Evolutionary conservation across 2,113 vertebrate genomes (phyloP), one percentile per base, ranked within the genome.

Genomic region (Verasper variegatus): DNA sequence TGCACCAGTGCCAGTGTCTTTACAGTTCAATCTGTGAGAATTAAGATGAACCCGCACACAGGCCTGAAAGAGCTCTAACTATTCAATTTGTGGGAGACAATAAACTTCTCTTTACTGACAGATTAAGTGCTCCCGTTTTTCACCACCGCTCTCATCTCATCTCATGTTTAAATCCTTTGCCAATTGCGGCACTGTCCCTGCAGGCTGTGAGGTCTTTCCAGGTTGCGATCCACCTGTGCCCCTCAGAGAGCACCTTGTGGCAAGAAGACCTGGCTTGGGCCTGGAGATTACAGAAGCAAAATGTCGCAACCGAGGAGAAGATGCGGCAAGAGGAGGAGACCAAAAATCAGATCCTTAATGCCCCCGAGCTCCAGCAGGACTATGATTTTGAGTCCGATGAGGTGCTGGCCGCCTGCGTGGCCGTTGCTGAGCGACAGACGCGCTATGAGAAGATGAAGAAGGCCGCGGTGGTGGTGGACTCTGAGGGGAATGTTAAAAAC

Each of bases 321-420:
- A 80, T 85, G 3, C 78, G 63, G 5, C 76, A 81, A 26, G 95
- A 96, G 68, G 83, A 92, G 0, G 85, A 94, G n/a, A 66, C 89
- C 1, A 84, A 85, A 45, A 82, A 68, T 7, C 82, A 88, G 62
- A 70, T 92, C 35, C 81, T 92, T 0, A 68, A 92, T 9, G 91
- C 89, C 6, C 94, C 96, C 0, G 96, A 95, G 88, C 89, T 96
- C 0, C 89, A 96, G 62, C 95, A 93, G n/a, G 97, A 99, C 90
- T 99, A 96, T 72, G 97, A 99, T 90, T 99, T 98, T 77, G 98
- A 99, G 92, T 96, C 97, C 0, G 96, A 99, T 11, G 97, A 99
- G 91, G 96, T 99, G 69, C 92, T 99, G 66, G 96, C 94, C 4
- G 98, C 97, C 20, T 98, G 98, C 80, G 93, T 95, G n/a, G 96